Conservation (phyloP, 2,113 vertebrate species). For the Marcusenius ussheri region DNA sequence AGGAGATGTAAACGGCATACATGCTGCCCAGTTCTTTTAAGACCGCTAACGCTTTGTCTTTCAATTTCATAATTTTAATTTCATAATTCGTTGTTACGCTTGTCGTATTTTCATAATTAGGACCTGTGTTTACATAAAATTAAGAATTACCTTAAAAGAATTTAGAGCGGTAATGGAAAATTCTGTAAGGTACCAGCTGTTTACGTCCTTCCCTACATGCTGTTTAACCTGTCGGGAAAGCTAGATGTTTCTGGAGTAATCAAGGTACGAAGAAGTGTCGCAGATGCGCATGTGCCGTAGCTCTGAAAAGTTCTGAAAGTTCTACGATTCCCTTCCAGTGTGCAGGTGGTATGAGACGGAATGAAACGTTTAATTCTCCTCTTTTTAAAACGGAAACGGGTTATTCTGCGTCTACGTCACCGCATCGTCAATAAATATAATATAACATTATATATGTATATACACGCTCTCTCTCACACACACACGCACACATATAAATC, state of each 20-base stretch:
- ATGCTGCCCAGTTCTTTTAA: conserved; percentile 45
- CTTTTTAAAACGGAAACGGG: not conserved
- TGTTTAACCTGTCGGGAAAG: not conserved
- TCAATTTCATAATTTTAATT: not conserved
- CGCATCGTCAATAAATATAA: not conserved
- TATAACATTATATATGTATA: no score
- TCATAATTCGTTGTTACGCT: not conserved
- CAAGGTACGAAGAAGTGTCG: not conserved
- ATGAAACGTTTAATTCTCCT: not conserved
- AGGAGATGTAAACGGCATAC: conserved; percentile 29
- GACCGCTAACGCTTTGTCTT: conserved; percentile 7
- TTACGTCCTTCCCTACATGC: not conserved
- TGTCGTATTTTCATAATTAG: not conserved
- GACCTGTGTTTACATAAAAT: not conserved
- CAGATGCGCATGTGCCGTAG: not conserved
- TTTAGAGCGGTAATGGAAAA: not conserved
- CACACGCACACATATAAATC: no score
- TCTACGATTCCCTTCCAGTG: not conserved
- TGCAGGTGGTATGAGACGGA: not conserved
- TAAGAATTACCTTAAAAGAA: not conserved
- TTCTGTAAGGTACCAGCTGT: not conserved
- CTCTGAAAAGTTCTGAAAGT: not conserved
- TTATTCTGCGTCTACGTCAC: not conserved
- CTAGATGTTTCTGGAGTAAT: not conserved
- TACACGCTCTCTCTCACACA: no score